A percentile compares a stretch with the other conserved stretches of the same genome.
These are phyloP conservation scores for Epizoanthus stellaris DNA, from an alignment of 92 coral and sea anemone species.

Conservation along the genomic window DNA sequence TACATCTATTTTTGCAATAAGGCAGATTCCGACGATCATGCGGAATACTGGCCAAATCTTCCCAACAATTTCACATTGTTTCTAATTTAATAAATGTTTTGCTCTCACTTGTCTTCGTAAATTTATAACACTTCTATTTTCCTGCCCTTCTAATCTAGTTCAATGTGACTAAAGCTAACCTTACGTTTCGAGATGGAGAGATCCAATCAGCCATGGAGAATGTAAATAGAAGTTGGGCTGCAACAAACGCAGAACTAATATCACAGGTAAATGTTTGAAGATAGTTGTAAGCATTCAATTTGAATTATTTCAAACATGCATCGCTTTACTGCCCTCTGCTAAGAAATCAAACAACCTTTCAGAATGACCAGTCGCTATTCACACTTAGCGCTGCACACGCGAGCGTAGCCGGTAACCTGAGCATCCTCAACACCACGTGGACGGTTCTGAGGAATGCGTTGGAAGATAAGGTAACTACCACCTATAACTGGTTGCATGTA, in stretches of 20 bases:
- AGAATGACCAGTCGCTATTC: background rate
- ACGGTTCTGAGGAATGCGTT: background rate
- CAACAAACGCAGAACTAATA: background rate
- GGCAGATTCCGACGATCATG: background rate
- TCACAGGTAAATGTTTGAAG: background rate
- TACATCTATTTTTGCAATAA: background rate
- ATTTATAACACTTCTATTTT: background rate
- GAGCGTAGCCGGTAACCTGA: background rate
- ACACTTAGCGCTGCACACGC: background rate
- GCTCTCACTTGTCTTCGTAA: too few relatives aligned
- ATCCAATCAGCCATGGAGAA: background rate
- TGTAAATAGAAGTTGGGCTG: constrained; percentile 2
- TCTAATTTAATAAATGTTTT: too few relatives aligned
- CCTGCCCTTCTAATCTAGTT: background rate
- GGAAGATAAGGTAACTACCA: background rate
- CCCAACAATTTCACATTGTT: background rate
- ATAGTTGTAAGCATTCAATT: background rate
- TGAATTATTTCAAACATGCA: background rate
- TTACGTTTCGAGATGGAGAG: background rate
- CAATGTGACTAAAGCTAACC: background rate
- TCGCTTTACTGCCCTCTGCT: background rate
- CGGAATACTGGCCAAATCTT: background rate
- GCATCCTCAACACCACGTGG: background rate
- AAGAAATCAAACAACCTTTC: background rate
- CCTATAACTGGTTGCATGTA: background rate